Evolutionary conservation across 1,140 invertebrate species (phyloP), one percentile per base, ranked within the genome.

Genomic region (Brevipalpus yothersi): DNA sequence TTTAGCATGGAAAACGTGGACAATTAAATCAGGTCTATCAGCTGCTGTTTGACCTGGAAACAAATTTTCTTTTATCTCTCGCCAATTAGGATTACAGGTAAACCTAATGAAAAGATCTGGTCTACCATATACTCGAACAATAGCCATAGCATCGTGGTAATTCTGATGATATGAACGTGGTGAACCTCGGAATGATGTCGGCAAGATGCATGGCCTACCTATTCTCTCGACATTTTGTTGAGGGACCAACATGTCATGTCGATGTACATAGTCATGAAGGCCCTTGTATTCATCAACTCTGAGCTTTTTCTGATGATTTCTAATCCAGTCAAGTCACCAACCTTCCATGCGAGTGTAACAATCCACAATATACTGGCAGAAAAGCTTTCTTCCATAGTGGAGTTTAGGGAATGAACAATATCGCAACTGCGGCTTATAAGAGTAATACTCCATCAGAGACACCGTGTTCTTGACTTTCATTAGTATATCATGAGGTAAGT

Each of bases 51-150:
- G n/a, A 51, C 21, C 1, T 2, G 49, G 5, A 8, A 1, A 2
- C 2, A 51, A 3, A 2, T n/a, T 8, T 17, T 51, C 1, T 51
- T 1, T 1, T 1, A 51, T 51, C 21, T 51, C 49, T 3, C 7
- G 49, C 49, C 49, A 51, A 10, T 51, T 51, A 12, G 49, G 49
- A 17, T 51, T 79, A 61, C 64, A 70, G 39, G 73, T 75, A 40
- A 74, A 65, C 8, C 73, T 75, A 17, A 74, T 67, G 58, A 75
- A 75, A 2, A 73, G 56, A 60, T 68, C 67, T 23, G 73, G 72
- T 45, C 63, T 64, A 10, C 71, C 72, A 62, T 62, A 71, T 51
- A 59, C 39, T 9, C 58, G 17, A 4, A 72, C 69, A 53, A 62
- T 60, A n/a, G 63, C 59, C 69, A 73, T 69, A 11, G 64, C 61